Evolutionary conservation across 2,113 vertebrate genomes (phyloP).

Genomic region (Phocoena sinus): DNA sequence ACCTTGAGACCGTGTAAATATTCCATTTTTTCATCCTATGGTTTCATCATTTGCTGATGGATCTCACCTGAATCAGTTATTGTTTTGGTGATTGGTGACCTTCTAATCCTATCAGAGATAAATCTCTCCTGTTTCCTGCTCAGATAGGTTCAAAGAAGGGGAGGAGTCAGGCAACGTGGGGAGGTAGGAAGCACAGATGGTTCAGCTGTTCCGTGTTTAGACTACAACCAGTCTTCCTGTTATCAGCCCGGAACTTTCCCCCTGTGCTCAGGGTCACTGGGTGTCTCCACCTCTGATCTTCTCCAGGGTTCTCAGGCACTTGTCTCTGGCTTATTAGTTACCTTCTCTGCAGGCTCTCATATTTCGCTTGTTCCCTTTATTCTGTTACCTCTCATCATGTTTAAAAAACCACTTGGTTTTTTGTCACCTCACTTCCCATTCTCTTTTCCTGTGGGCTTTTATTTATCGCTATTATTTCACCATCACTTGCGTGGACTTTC

Average conservation of each 20-base stretch:
- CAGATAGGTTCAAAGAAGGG: background rate
- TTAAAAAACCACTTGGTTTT: background rate
- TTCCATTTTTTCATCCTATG: background rate
- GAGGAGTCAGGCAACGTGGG: background rate
- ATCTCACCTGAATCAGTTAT: background rate
- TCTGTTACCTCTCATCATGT: background rate
- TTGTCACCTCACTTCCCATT: background rate
- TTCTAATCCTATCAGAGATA: background rate
- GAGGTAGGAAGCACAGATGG: background rate
- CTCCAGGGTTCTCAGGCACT: background rate
- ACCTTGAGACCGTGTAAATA: background rate
- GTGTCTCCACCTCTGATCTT: background rate
- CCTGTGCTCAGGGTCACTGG: background rate
- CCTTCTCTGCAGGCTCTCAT: background rate
- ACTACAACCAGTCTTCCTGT: background rate
- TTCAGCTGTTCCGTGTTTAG: background rate
- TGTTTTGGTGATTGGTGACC: background rate
- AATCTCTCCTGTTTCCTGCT: background rate
- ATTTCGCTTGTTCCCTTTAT: background rate
- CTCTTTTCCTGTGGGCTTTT: background rate
- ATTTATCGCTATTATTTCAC: background rate
- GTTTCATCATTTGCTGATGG: background rate
- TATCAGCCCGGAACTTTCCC: background rate
- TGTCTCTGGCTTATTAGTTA: background rate
- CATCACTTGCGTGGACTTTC: background rate